Conservation (phyloP, 2,888 invertebrate genomes). For the Alentia gelatinosa region DNA sequence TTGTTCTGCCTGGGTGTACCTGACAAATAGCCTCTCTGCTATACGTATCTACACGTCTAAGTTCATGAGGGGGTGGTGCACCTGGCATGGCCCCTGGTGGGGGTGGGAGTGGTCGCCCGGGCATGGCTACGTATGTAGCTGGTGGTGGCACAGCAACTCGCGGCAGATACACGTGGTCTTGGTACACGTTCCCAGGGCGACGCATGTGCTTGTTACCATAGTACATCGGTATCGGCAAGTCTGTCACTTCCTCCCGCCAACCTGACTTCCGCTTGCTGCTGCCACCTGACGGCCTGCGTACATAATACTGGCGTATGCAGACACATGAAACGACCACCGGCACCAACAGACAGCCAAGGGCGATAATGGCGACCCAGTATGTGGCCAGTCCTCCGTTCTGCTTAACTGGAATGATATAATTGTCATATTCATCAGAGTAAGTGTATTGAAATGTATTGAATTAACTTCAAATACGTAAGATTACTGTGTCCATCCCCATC, state of each 20-base stretch:
- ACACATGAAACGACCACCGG: background rate
- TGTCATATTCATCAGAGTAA: too few species aligned
- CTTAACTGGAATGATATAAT: too few species aligned
- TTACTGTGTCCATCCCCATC: too few species aligned
- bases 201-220: background rate
- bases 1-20: too few species aligned
- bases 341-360: background rate
- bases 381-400: background rate
- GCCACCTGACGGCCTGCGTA: background rate
- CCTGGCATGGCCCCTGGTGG: background rate
- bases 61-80: background rate
- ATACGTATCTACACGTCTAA: background rate
- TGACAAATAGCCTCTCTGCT: background rate
- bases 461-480: too few species aligned
- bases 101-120: background rate
- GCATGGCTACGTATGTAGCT: background rate
- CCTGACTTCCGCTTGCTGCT: background rate
- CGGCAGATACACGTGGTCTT: background rate
- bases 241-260: background rate
- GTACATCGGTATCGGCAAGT: background rate
- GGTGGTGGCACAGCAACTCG: background rate
- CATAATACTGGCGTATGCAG: background rate
- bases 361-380: background rate
- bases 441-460: too few species aligned
- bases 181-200: background rate